Evolutionary conservation across 2,113 vertebrate genomes (phyloP).

Genomic region (Daubentonia madagascariensis): DNA sequence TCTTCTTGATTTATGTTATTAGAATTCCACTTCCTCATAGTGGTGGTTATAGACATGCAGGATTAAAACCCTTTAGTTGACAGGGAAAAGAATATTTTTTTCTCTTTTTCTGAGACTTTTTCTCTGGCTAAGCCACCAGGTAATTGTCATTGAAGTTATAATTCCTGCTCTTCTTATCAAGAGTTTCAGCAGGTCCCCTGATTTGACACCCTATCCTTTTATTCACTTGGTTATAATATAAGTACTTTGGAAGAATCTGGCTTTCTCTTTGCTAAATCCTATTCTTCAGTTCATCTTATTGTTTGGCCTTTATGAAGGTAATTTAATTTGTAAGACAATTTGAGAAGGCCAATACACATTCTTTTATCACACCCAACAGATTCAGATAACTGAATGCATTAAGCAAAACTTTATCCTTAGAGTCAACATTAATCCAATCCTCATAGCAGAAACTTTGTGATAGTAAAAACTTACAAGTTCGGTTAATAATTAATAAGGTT

Average conservation of each 20-base stretch:
- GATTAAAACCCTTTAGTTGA: background rate
- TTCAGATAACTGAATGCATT: constrained; percentile 44
- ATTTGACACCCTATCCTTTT: background rate
- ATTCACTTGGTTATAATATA: background rate
- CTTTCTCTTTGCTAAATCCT: background rate
- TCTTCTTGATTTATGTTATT: background rate
- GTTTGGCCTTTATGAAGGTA: background rate
- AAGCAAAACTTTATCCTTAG: background rate
- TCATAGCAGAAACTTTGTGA: background rate
- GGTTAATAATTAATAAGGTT: background rate
- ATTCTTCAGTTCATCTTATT: background rate
- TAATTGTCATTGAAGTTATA: background rate
- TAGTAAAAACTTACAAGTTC: background rate
- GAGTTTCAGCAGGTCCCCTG: background rate
- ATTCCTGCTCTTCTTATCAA: background rate
- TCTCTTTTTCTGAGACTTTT: background rate
- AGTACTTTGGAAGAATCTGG: background rate
- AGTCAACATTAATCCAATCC: background rate
- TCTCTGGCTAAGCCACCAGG: background rate
- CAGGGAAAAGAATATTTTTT: background rate
- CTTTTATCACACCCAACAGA: constrained; percentile 29
- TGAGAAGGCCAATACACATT: background rate
- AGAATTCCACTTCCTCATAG: background rate
- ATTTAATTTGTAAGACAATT: constrained; percentile 43
- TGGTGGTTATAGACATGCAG: background rate